Base-by-base conservation (phyloP, 64 coral and sea anemone genomes). In the Montipora efflorescens region DNA sequence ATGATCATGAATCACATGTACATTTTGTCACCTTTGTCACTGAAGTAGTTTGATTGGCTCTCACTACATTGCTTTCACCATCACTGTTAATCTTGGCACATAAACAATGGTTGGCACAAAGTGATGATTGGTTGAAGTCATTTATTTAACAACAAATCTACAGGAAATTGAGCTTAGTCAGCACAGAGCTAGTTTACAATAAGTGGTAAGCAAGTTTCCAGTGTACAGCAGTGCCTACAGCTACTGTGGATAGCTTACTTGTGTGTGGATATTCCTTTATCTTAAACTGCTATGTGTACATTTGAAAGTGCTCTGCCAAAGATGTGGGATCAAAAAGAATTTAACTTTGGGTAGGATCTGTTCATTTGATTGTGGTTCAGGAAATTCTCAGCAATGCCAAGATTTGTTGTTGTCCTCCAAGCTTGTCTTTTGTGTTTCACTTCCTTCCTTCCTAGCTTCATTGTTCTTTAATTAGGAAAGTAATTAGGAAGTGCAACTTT, bases 91-190 rank as follows among this genome's bases (percentile, higher is more conserved):
- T 71, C n/a, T 86, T 86, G 82, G 82, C 82, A 50, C 64, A 49
- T 18, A n/a, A 86, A 86, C 82, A 86, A 86, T 86, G 47, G 15
- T 73, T 86, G 62, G 82, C 82, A 86, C 16, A 86, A 23, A 5
- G 47, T 18, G 7, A 6, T 69, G 16, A 50, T 71, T 70, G 5
- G 7, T 20, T 48, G 12, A n/a, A 4, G 19, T 64, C 14, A 72
- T 2, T 71, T 12, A 18, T 86, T 49, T 69, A 52, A 71, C 46
- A 36, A 70, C 82, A 86, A 45, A 62, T 47, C 5, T n/a, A 4
- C 5, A 0, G 18, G 16, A 12, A 47, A 70, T 72, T 7, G 7
- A 86, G 82, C 82, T 50, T 86, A 86, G 82, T 86, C 82, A 71
- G 82, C 64, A n/a, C n/a, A 2, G 62, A 71, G 8, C 18, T 72